Evolutionary conservation across 2,113 vertebrate species (phyloP), one percentile per base, ranked within the genome.

Genomic region (Rhinogobius similis): DNA sequence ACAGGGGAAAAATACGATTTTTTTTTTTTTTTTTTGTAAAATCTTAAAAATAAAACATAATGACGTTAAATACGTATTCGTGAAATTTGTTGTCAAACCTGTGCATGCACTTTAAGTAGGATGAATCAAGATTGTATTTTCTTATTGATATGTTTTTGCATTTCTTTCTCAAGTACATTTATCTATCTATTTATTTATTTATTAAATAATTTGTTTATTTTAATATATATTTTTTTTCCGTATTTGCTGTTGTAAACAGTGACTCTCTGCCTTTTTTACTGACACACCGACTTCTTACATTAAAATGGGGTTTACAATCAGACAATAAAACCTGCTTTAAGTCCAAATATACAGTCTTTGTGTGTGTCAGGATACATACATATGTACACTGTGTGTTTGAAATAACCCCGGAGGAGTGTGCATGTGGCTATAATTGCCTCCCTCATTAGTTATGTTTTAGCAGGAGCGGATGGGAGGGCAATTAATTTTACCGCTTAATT

Each of bases 401-500:
- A 90, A 91, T 89, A 91, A 93, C 90, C 91, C 91, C 82, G 44
- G 77, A 89, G 92, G 92, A 91, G 87, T 82, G 84, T 88, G 87
- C 87, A 90, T 90, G 88, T 86, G 78, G 87, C 88, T 91, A 91
- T 93, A 93, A 93, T 93, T 92, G 92, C 90, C 90, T 92, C 89
- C 87, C 91, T 92, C 92, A 92, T 93, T 93, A 92, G 92, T 93
- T 93, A 92, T 91, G 89, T 93, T 93, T 93, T 92, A 90, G 88
- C 87, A 88, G 89, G 83, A 90, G 88, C 85, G 88, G 88, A 90
- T 86, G 84, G 92, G 92, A 91, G 90, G 90, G 91, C 90, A 93
- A 93, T 93, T 92, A 90, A 92, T 93, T 92, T 90, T 88, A 92
- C 89, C 88, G 89, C 92, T 92, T 93, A 93, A 93, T 92, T 93